Evolutionary conservation across 1,140 invertebrate genomes (phyloP), one percentile per base, ranked within the genome.

Genomic region (Drosophila bocqueti): DNA sequence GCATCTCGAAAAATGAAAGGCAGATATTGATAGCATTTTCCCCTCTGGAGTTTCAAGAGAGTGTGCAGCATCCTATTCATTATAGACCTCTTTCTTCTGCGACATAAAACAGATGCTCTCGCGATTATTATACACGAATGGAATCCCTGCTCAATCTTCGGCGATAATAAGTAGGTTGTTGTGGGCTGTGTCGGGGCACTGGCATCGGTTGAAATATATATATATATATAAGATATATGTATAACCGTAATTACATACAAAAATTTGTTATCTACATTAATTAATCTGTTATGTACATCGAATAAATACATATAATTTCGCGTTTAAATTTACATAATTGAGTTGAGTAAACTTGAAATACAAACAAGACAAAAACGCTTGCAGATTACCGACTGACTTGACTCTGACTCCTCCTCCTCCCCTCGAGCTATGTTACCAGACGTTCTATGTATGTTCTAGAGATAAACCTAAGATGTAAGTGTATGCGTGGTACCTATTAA

Each of bases 351-450:
- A 83, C 65, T 73, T 64, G 68, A 65, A 83, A 54, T 83, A 81
- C 73, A 86, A 83, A 87, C 83, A 87, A 86, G 83, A 87, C 83
- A 87, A 86, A 86, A 86, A 87, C 84, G 80, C 83, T 86, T 86
- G 83, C 80, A 83, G 71, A 63, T 86, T 87, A 86, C 83, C 69
- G 76, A 80, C 86, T 83, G 54, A 57, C 21, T 26, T 21, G 21
- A 21, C 21, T 21, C n/a, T 21, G 21, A 21, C 21, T n/a, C 15
- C 36, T 26, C 9, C 21, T n/a, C 15, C 54, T 24, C 52, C 50
- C 55, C 67, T 87, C 67, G 83, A 79, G 71, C 72, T 79, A 79
- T 45, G 24, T 49, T 16, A 61, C 34, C 47, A 24, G 24, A 24
- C 24, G 24, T 2, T 3, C 21, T 21, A 21, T 21, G 21, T 21